Evolutionary conservation across 2,888 invertebrate species (phyloP), one percentile per base, ranked within the genome.

Genomic region (Mesochorus sp.): DNA sequence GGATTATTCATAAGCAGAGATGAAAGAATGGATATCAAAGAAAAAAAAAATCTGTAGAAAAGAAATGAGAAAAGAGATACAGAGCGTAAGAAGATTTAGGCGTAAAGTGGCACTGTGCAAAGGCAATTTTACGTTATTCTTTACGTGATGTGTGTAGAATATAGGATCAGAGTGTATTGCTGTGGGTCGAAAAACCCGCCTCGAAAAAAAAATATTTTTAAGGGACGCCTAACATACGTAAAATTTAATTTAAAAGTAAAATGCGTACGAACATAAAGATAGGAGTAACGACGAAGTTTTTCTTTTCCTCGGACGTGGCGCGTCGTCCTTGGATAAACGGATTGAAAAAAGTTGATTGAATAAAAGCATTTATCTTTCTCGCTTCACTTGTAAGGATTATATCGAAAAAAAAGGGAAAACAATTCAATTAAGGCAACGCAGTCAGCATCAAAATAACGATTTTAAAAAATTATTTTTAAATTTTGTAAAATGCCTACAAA

Each of bases 111-210:
- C 72, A 72, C 61, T 42, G 68, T 70, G 77, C 53, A 77, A n/a
- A 73, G 51, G 26, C 59, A 73, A 10, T 68, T 47, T 81, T 78
- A 64, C 76, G 79, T 70, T 76, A 71, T 68, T 70, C 75, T 81
- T 61, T 75, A 81, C 75, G 76, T 80, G 73, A 79, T 77, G 80
- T n/a, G n/a, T 81, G 77, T 78, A 80, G 62, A 70, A 70, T 82
- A 79, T n/a, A n/a, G n/a, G 59, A 62, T 47, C 68, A 80, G 55
- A 70, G 80, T 68, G 71, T 81, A 81, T 68, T 28, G 57, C 62
- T 42, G 77, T 55, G 77, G 39, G 31, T 73, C 55, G 37, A 34
- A 62, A 59, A 64, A 12, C 61, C 44, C 68, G 55, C 42, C 12
- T 4, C 57, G 39, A 68, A 66, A 74, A n/a, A n/a, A n/a, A 78